Evolutionary conservation across 2,888 invertebrate genomes (phyloP), one percentile per base, ranked within the genome.

Genomic region (Drosophila gaucha): DNA sequence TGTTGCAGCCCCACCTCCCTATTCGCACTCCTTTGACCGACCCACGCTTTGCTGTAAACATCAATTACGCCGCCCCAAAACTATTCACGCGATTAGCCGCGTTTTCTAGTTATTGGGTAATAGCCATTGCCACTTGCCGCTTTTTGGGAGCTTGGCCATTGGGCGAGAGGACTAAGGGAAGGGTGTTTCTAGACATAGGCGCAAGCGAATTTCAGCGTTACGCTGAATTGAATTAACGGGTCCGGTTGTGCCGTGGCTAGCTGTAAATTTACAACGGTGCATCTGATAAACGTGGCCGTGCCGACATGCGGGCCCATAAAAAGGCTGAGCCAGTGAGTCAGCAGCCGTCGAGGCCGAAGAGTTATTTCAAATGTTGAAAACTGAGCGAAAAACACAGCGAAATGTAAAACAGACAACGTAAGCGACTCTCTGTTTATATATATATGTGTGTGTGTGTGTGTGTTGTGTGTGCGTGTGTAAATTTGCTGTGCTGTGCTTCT

Each of bases 51-150:
- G 65, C 76, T 73, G 86, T 85, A 88, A 86, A 85, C 88, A 85
- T 85, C 88, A 85, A 88, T 85, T 85, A 85, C 88, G 63, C 70
- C 67, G 80, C 77, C 80, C 78, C 60, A 62, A 84, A 85, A 88
- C 84, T 84, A 86, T 86, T 86, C 84, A 72, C 75, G 86, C 88
- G 88, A 85, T 85, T 88, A 88, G 84, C 84, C 78, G 78, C 73
- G 63, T 78, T 78, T 73, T 77, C 80, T 66, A 70, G 79, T 79
- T 85, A 82, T 87, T 85, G 87, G 87, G 79, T 72, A 87, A 82
- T 86, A 74, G 80, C 67, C 62, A 64, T 60, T 68, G 67, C 72
- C 36, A 54, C 73, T 59, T 46, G 54, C 31, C 51, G 24, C 33
- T 54, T 55, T 65, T 44, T 44, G 43, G 46, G 12, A 38, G 26